A percentile compares a stretch with the other conserved stretches of the same genome.
Conservation (phyloP, 2,797 vertebrate genomes). For the Scomberomorus guttatus region DNA sequence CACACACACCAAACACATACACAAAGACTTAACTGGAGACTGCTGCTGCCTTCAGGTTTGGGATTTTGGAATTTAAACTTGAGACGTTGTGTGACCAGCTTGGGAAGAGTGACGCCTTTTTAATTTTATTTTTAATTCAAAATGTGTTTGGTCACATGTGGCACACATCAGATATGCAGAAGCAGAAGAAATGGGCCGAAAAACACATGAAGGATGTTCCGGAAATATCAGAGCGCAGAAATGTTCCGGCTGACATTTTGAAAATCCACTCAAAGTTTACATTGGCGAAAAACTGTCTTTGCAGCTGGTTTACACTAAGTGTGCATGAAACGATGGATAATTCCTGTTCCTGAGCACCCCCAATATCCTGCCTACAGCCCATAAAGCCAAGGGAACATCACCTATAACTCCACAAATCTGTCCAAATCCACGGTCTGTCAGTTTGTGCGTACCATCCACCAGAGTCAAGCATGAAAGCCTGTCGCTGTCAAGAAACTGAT, state of each 20-base stretch:
- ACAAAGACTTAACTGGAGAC: slow-evolving; percentile 3
- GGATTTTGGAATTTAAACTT: not conserved
- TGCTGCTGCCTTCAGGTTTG: slow-evolving; percentile 18
- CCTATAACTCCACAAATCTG: slow-evolving; percentile 14
- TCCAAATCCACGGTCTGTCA: slow-evolving; percentile 12
- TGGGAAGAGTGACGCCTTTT: not conserved
- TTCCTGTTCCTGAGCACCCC: slow-evolving; percentile 42
- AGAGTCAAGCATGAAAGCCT: not conserved
- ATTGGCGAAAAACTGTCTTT: slow-evolving; percentile 23
- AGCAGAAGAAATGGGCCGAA: not conserved
- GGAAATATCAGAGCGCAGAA: slow-evolving; percentile 26
- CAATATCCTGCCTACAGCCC: slow-evolving; percentile 3
- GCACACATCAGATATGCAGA: slow-evolving; percentile 48
- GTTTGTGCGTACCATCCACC: not conserved
- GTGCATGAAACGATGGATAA: slow-evolving; percentile 46
- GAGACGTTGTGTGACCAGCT: not conserved
- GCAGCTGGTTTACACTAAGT: slow-evolving; percentile 57
- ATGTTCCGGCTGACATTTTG: slow-evolving; percentile 16
- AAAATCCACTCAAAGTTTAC: slow-evolving; percentile 22
- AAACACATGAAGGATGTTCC: slow-evolving; percentile 17
- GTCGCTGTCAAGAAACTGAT: not conserved
- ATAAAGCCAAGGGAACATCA: slow-evolving; percentile 28
- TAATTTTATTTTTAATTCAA: not conserved
- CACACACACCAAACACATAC: slow-evolving; percentile 9
- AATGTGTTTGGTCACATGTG: slow-evolving; percentile 43